Evolutionary conservation across 2,888 invertebrate species (phyloP).

Genomic region (Tipula helvola): DNA sequence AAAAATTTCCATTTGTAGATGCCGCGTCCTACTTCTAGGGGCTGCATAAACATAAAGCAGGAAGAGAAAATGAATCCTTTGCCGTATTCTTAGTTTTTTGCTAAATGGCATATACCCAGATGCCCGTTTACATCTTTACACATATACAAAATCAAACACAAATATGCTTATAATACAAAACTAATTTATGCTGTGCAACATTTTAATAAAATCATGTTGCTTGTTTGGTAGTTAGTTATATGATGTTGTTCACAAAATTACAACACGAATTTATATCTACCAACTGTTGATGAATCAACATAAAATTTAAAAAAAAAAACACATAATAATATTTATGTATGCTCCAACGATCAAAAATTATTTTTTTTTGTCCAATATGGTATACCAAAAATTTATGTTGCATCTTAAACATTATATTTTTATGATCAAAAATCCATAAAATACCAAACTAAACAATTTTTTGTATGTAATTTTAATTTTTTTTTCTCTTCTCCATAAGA

Average conservation of each 20-base stretch:
- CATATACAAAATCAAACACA: no score
- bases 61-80: no score
- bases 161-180: neutral
- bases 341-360: neutral
- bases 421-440: neutral
- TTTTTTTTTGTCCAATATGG: neutral
- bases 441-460: neutral
- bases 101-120: no score
- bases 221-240: neutral
- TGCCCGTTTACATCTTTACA: no score
- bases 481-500: neutral
- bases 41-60: no score
- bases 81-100: no score
- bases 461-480: neutral
- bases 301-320: neutral
- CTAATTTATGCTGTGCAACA: neutral
- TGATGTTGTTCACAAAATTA: neutral
- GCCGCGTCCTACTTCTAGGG: no score
- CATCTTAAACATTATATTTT: neutral
- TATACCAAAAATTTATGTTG: neutral
- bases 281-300: neutral
- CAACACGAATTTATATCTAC: neutral
- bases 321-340: neutral
- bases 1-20: no score
- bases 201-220: neutral